phyloP scores from a whole-genome alignment of 2,113 vertebrate species.

The Scolopax mira region DNA sequence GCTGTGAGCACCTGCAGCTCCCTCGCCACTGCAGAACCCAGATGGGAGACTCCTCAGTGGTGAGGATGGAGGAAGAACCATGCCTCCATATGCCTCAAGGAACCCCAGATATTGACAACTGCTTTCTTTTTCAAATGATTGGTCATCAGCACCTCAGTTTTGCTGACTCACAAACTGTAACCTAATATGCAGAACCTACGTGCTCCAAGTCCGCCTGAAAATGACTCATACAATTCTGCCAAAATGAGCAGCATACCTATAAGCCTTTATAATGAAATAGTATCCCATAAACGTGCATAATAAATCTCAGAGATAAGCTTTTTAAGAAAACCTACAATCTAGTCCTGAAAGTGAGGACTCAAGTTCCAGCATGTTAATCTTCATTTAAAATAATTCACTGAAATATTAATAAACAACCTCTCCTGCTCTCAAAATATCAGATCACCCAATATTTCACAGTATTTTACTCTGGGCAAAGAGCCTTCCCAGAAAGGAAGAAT shows the following conservation, averaged over 20 bases:
- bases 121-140: neutral
- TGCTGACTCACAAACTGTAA: constrained; percentile 65
- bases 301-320: neutral
- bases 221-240: constrained; percentile 6
- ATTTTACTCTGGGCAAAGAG: neutral
- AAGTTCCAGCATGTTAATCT: neutral
- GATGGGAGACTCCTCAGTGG: neutral
- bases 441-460: neutral
- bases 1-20: neutral
- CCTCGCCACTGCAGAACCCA: neutral
- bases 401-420: neutral
- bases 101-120: neutral
- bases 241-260: neutral
- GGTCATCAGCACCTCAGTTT: constrained; percentile 20
- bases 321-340: neutral
- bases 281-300: neutral
- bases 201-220: constrained; percentile 12
- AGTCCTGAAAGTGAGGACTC: neutral
- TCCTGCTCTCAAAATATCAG: neutral
- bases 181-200: constrained; percentile 11
- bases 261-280: neutral
- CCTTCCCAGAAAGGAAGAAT: neutral
- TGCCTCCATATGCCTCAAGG: neutral
- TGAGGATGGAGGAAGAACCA: neutral
- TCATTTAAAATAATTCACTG: neutral